Evolutionary conservation across 2,113 vertebrate species (phyloP), one percentile per base, ranked within the genome.

Genomic region (Monopterus albus): DNA sequence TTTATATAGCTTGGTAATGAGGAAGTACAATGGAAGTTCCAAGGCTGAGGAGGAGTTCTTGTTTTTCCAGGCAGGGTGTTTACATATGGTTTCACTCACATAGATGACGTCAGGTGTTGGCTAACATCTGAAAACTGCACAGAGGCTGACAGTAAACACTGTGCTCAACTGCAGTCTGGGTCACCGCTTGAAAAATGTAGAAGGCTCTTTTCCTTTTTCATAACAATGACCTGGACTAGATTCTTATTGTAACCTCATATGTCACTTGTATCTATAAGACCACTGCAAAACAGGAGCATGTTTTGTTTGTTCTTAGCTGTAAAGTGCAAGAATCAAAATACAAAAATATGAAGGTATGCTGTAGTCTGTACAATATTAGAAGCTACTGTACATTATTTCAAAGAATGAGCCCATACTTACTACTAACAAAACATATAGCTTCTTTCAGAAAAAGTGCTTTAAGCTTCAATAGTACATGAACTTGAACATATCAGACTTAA

Each of bases 61-160:
- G 60, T 55, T 36, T 50, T 77, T 52, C 26, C 73, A 29, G 26
- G 31, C 26, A 43, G 65, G 61, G 74, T 42, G 78, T 72, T 68
- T 64, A 79, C 91, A 90, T 89, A 75, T 91, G 93, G 87, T 91
- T 88, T 86, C 59, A 25, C 64, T 90, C 49, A 71, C 46, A 18
- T 39, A 58, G 62, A 87, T 91, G 88, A 88, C 83, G 90, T 90
- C 86, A 90, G 78, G 87, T 76, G 79, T 92, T 89, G 18, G 25
- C 31, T 91, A 91, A 81, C 2, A 10, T 51, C 29, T 59, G 67
- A 60, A 52, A 26, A 29, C 47, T 59, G 31, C 40, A 45, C 15
- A 29, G 13, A 45, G 26, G 1, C 5, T 7, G 36, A 3, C n/a
- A 1, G 21, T 2, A 18, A 58, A 45, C 43, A 10, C 39, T 13